A percentile compares a stretch with the other conserved stretches of the same genome.
Evolutionary conservation across 2,113 vertebrate species (phyloP).

Genomic region (Ailurus styani): DNA sequence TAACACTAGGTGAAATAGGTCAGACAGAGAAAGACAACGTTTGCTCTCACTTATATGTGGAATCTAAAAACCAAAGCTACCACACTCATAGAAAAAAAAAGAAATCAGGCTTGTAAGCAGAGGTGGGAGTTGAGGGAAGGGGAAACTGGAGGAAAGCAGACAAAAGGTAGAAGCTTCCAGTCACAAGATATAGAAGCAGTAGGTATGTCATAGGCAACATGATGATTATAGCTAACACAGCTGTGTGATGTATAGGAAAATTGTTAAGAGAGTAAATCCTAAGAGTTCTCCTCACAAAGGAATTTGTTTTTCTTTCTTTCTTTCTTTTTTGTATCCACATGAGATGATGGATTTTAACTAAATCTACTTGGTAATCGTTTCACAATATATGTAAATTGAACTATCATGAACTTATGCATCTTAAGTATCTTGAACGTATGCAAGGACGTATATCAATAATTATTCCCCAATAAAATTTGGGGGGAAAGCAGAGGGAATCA

Average conservation of each 20-base stretch:
- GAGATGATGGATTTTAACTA: not conserved
- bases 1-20: not conserved
- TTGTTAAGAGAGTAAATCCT: not conserved
- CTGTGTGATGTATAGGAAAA: not conserved
- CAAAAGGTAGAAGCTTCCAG: not conserved
- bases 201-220: not conserved
- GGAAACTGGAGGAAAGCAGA: not conserved
- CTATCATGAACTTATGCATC: no score
- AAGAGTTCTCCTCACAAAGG: not conserved
- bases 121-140: not conserved
- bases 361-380: not conserved
- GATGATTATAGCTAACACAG: not conserved
- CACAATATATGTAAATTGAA: not conserved
- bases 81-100: not conserved
- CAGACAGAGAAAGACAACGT: not conserved
- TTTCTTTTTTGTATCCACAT: not conserved
- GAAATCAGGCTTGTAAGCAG: not conserved
- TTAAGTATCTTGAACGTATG: not conserved
- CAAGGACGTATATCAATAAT: not conserved
- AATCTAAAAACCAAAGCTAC: not conserved
- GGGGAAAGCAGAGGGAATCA: not conserved
- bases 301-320: not conserved
- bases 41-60: not conserved
- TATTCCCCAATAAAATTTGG: not conserved
- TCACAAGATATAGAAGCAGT: not conserved